Evolutionary conservation across 2,888 invertebrate species (phyloP).

Genomic region (Stenchaetothrips biformis): DNA sequence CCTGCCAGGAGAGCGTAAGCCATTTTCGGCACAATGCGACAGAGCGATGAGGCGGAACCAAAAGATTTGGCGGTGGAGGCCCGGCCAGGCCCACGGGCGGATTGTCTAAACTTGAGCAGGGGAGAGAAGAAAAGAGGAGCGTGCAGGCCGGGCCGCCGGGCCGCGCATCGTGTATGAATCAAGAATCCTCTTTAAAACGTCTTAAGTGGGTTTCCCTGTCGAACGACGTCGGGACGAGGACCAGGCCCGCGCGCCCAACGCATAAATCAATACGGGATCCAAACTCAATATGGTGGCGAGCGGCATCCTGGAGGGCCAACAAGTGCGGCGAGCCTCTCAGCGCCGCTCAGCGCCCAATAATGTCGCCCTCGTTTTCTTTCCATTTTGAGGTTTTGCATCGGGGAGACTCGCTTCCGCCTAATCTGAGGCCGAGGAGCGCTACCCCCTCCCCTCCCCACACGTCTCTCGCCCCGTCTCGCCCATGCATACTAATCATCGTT

Average conservation of each 20-base stretch:
- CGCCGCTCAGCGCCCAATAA: neutral
- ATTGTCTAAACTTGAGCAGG: neutral
- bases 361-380: neutral
- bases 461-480: neutral
- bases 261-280: constrained; percentile 20
- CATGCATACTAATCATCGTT: neutral
- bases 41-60: neutral
- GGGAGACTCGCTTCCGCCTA: neutral
- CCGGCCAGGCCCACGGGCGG: neutral
- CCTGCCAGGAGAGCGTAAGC: neutral
- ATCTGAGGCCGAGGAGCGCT: neutral
- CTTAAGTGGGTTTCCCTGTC: constrained; percentile 19
- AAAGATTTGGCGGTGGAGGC: neutral
- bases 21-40: constrained; percentile 15
- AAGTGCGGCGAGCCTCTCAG: neutral
- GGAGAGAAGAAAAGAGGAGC: neutral
- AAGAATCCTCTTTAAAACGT: constrained; percentile 4
- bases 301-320: neutral
- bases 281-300: constrained; percentile 21
- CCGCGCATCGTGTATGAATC: neutral
- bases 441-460: neutral
- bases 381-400: constrained; percentile 3
- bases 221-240: neutral
- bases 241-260: neutral
- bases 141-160: neutral